These are phyloP conservation scores for Platysteira castanea DNA, from an alignment of 2,113 vertebrate genomes.

Conservation along the genomic window DNA sequence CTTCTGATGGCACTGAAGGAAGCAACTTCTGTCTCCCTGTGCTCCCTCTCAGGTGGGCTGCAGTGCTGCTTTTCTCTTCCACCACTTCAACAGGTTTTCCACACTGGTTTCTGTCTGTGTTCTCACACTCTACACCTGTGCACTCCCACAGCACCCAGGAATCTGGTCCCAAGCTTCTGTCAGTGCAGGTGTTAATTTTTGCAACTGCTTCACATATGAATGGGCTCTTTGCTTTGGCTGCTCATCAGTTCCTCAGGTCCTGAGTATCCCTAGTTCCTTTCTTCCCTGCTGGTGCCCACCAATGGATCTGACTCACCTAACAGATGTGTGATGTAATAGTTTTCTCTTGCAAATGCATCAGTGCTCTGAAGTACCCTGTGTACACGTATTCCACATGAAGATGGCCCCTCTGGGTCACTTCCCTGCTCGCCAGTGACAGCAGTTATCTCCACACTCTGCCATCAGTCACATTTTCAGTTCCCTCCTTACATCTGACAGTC, in stretches of 20 bases:
- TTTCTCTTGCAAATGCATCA: background rate
- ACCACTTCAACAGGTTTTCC: background rate
- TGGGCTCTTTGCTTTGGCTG: background rate
- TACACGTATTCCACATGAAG: background rate
- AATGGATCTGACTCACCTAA: background rate
- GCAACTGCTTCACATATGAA: background rate
- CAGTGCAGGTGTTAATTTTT: background rate
- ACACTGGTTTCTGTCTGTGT: background rate
- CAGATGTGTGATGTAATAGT: rapidly evolving
- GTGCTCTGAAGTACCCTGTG: background rate
- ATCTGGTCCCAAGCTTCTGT: background rate
- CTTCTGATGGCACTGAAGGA: background rate
- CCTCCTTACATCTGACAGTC: background rate
- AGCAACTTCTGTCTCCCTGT: background rate
- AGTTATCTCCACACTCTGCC: background rate
- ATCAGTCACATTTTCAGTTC: background rate
- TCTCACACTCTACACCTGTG: background rate
- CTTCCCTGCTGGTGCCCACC: background rate
- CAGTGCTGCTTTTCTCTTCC: background rate
- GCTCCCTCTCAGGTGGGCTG: background rate
- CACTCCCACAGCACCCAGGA: rapidly evolving
- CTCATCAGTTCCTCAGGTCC: background rate
- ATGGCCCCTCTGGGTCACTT: background rate
- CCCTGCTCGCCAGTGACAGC: background rate
- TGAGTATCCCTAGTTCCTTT: background rate